Base-by-base conservation (phyloP, 2,888 invertebrate genomes). In the Agelastica alni region DNA sequence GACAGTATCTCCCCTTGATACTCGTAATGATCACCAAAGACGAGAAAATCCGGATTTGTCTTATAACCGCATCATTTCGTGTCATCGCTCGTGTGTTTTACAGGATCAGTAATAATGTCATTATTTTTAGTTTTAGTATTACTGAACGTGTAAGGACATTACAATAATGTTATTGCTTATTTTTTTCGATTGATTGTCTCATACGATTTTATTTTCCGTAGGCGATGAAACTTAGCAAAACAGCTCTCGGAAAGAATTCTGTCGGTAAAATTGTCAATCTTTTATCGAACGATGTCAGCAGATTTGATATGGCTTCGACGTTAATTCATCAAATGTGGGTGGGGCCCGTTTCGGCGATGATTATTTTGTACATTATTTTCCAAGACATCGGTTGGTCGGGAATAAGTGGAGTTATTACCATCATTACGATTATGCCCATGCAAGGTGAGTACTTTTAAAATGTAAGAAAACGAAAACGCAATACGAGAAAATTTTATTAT, bases 291-390 rank as follows among this genome's bases (percentile, higher is more conserved):
- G 56, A 56, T 14, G 56, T 56, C 0, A 28, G 26, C 37, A 52
- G 47, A 41, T 56, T 46, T 74, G 93, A 94, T 74, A 81, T 88
- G 77, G 86, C 87, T 2, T 81, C 86, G 10, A 78, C 90, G 45
- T 89, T 91, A 71, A 72, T 91, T n/a, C 88, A 92, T 71, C 91
- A 90, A 69, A 75, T 93, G 4, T 86, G 92, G 81, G 79, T 91
- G 13, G 89, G 89, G 0, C 85, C 85, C 0, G 52, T 81, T 10
- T 80, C 84, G 28, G 66, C 84, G 3, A 63, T 83, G 0, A 84
- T 87, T 20, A 88, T 93, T 13, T 86, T 89, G 56, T 87, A 85
- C 68, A 85, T 95, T 57, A 82, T 93, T 49, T 94, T 88, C 79
- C 76, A 77, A 34, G 84, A 86, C 69, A 86, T 89, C 43, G 88